Evolutionary conservation across 2,113 vertebrate species (phyloP).

Genomic region (Grammomys surdaster): DNA sequence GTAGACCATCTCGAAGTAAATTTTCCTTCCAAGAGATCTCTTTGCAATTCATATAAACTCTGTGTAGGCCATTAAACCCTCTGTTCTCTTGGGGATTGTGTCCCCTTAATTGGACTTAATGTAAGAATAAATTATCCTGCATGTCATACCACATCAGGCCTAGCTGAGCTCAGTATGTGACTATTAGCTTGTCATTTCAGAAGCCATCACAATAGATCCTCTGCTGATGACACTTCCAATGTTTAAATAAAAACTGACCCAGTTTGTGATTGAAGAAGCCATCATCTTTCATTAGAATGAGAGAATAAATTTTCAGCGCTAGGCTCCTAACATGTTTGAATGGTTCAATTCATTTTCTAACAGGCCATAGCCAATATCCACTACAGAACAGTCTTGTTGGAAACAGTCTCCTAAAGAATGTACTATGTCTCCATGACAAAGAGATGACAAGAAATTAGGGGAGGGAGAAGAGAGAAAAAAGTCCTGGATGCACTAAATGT

Average conservation of each 20-base stretch:
- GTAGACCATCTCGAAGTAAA: conserved; percentile 50
- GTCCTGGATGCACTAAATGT: neutral
- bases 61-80: conserved; percentile 21
- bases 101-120: conserved; percentile 51
- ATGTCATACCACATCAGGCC: neutral
- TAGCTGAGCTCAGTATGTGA: neutral
- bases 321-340: conserved; percentile 56
- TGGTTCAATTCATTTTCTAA: conserved; percentile 66
- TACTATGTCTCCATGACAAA: conserved; percentile 70
- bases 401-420: conserved; percentile 18
- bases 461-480: neutral
- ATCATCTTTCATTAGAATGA: conserved; percentile 68
- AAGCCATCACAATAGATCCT: conserved; percentile 20
- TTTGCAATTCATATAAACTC: conserved; percentile 60
- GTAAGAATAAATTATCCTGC: conserved; percentile 21
- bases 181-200: conserved; percentile 57
- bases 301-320: conserved; percentile 63
- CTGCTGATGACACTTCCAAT: neutral
- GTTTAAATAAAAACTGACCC: conserved; percentile 74
- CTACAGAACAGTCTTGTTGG: neutral
- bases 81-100: conserved; percentile 7
- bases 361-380: conserved; percentile 48
- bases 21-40: conserved; percentile 64
- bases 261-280: conserved; percentile 38
- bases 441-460: conserved; percentile 9